Evolutionary conservation across 2,113 vertebrate species (phyloP), one percentile per base, ranked within the genome.

Genomic region (Daphoenositta chrysoptera): DNA sequence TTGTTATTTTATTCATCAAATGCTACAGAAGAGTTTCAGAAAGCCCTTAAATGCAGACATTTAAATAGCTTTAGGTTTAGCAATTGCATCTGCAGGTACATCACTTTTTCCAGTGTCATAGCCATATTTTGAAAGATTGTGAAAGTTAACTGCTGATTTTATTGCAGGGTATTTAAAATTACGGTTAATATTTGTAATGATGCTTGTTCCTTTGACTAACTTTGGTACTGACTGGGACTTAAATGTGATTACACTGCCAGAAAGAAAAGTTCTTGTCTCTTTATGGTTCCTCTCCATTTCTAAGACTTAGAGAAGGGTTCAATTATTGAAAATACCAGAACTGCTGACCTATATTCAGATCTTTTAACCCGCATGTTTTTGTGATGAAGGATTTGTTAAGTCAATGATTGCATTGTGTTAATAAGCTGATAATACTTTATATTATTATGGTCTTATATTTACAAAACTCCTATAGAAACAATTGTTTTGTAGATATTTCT

Each of bases 401-500:
- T 87, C 88, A 96, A 47, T 45, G 51, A 45, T 66, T 89, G 23
- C 33, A 47, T 65, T 72, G 47, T 95, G 82, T 80, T 96, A 87
- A 73, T 93, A 87, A 94, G 82, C 28, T 80, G 75, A 85, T 94
- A 95, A 80, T 87, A 78, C 64, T 87, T 57, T 56, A 56, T 81
- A 94, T 96, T 95, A 94, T 88, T 96, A 94, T 94, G 81, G 71
- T 86, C 57, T 96, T 39, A 45, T 88, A 87, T 96, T 97, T 97
- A 93, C 93, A 94, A 94, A 97, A 93, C 47, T 97, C 75, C 81
- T 95, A 33, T 22, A 96, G 97, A 96, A 95, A 94, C 75, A 93
- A 96, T 92, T 85, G 56, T 84, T 96, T 97, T 96, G 82, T 96
- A 96, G 93, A 94, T 84, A 96, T 86, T 96, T 90, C 94, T 97